These are phyloP conservation scores for Leguminivora glycinivorella DNA, from an alignment of 1,140 invertebrate species.

Conservation along the genomic window DNA sequence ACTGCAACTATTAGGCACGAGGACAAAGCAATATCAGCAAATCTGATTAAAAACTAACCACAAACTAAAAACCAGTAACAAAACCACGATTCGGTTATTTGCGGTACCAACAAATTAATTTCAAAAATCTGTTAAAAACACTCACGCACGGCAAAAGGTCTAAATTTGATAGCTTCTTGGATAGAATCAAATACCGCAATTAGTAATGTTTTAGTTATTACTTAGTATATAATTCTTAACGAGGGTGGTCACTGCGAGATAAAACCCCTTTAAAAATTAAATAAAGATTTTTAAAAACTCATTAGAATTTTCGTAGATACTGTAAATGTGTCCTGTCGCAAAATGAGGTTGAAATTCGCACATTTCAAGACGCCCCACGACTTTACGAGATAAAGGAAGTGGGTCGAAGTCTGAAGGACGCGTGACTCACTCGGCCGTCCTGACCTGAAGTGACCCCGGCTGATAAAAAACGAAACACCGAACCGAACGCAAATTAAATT, in stretches of 20 bases:
- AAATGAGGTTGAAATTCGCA: neutral
- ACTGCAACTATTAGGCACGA: neutral
- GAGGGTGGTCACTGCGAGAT: too few species aligned
- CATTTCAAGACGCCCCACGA: neutral
- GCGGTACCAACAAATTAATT: neutral
- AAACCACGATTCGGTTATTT: neutral
- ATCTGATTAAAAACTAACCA: neutral
- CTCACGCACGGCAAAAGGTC: too few species aligned
- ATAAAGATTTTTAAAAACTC: too few species aligned
- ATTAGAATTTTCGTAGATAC: too few species aligned
- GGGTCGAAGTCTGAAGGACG: slow-evolving; percentile 1
- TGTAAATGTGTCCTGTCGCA: too few species aligned
- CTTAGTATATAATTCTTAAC: too few species aligned
- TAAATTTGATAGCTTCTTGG: too few species aligned
- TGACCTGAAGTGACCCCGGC: neutral
- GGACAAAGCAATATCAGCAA: neutral
- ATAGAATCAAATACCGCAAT: too few species aligned
- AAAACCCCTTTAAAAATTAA: too few species aligned
- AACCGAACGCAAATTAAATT: neutral
- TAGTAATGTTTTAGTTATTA: too few species aligned
- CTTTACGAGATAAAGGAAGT: slow-evolving; percentile 1
- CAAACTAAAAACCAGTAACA: neutral
- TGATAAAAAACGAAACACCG: slow-evolving; percentile 1
- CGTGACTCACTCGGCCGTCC: neutral
- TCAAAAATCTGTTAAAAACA: neutral